A percentile compares a stretch with the other conserved stretches of the same genome.
These are phyloP conservation scores for Acronicta aceris DNA, from an alignment of 2,888 invertebrate genomes.

Conservation along the genomic window DNA sequence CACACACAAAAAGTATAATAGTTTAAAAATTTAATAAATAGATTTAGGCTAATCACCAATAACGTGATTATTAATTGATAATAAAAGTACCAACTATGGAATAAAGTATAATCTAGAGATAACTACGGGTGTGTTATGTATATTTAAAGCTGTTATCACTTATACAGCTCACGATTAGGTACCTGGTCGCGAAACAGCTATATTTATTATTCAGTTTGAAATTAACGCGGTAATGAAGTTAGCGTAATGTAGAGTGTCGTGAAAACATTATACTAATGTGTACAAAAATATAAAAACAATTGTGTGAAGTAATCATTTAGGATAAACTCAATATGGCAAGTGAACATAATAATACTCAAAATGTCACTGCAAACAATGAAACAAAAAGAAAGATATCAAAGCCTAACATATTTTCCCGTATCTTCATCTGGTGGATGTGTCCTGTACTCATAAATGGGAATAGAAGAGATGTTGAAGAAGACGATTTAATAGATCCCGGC, in stretches of 20 bases:
- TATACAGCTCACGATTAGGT: constrained; percentile 47
- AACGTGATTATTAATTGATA: constrained; percentile 43
- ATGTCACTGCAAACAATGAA: constrained; percentile 21
- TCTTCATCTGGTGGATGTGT: constrained; percentile 85
- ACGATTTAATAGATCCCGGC: constrained; percentile 90
- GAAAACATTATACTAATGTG: constrained; percentile 17
- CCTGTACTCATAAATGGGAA: constrained; percentile 88
- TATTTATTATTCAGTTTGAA: constrained; percentile 41
- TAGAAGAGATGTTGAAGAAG: constrained; percentile 89
- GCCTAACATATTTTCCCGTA: constrained; percentile 76
- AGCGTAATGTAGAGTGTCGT: constrained; percentile 21
- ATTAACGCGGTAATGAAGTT: constrained; percentile 25
- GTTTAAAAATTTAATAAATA: constrained; percentile 10
- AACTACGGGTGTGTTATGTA: constrained; percentile 36
- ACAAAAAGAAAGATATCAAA: constrained; percentile 62
- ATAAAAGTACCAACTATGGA: constrained; percentile 28
- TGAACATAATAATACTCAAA: constrained; percentile 24
- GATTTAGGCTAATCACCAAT: constrained; percentile 45
- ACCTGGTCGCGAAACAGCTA: constrained; percentile 25
- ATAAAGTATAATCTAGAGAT: constrained; percentile 44
- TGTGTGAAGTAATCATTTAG: constrained; percentile 19
- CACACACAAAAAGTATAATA: too few species aligned
- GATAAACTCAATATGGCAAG: constrained; percentile 31
- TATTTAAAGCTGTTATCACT: constrained; percentile 57
- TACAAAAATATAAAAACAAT: constrained; percentile 9